A percentile compares a stretch with the other conserved stretches of the same genome.
phyloP scores from a whole-genome alignment of 64 coral and sea anemone species.

The Montipora capricornis region DNA sequence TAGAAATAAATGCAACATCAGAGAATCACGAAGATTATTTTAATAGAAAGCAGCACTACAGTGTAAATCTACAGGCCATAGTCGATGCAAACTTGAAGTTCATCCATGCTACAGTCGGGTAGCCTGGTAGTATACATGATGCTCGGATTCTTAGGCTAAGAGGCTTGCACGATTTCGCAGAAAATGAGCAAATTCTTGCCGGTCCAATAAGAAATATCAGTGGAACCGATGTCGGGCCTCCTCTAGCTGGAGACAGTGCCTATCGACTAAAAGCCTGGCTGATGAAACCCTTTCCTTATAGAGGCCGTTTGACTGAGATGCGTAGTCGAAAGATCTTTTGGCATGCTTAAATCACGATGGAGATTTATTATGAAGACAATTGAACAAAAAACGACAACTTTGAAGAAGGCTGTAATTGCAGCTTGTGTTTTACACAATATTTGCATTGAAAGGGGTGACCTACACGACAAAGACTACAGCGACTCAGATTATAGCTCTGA shows the following conservation, averaged over 20 bases:
- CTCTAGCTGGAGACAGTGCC: conserved; percentile 55
- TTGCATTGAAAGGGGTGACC: conserved; percentile 35
- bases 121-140: conserved; percentile 70
- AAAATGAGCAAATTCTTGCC: conserved; percentile 2
- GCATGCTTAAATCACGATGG: conserved; percentile 1
- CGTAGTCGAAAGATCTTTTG: conserved; percentile 35
- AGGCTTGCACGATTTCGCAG: conserved; percentile 20
- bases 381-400: conserved; percentile 26
- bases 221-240: not conserved
- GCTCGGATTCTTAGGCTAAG: not conserved
- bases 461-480: not conserved
- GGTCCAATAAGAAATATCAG: not conserved
- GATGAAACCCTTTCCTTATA: conserved; percentile 29
- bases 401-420: conserved; percentile 39
- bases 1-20: conserved; percentile 51
- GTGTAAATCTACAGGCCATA: conserved; percentile 38
- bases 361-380: conserved; percentile 31
- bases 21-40: conserved; percentile 35
- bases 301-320: not conserved
- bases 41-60: conserved; percentile 67
- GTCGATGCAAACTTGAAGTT: conserved; percentile 6
- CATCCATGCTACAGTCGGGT: conserved; percentile 11
- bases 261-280: conserved; percentile 47
- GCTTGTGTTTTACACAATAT: conserved; percentile 78
- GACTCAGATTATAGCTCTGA: not conserved